A percentile compares a stretch with the other conserved stretches of the same genome.
Conservation (phyloP, 2,797 vertebrate genomes). For the Myotis findleyi region DNA sequence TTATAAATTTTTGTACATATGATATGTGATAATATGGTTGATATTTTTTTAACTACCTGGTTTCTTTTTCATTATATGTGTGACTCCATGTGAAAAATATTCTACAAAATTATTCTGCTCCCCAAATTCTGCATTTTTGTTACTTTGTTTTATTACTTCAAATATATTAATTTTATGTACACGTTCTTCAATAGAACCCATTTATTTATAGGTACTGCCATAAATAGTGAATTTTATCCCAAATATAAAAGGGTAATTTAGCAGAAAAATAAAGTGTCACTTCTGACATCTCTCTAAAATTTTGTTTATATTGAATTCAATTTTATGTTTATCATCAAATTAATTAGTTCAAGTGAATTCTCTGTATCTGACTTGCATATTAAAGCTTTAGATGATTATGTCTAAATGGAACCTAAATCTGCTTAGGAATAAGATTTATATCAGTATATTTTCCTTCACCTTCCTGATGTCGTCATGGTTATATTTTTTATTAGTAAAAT, state of each 20-base stretch:
- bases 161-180: neutral
- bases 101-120: neutral
- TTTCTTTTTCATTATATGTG: neutral
- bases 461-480: neutral
- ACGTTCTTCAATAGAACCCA: neutral
- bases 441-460: neutral
- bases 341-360: neutral
- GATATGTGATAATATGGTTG: neutral
- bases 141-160: neutral
- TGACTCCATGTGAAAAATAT: neutral
- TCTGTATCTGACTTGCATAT: neutral
- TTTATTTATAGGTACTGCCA: neutral
- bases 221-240: neutral
- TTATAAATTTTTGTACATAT: neutral
- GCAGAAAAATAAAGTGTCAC: constrained; percentile 3
- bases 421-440: neutral
- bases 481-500: neutral
- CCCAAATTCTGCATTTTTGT: neutral
- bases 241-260: neutral
- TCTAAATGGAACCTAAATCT: neutral
- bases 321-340: neutral
- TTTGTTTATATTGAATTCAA: neutral
- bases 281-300: neutral
- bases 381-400: neutral
- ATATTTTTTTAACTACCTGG: neutral